phyloP scores from a whole-genome alignment of 1,140 invertebrate species.

The Gryon sp. region DNA sequence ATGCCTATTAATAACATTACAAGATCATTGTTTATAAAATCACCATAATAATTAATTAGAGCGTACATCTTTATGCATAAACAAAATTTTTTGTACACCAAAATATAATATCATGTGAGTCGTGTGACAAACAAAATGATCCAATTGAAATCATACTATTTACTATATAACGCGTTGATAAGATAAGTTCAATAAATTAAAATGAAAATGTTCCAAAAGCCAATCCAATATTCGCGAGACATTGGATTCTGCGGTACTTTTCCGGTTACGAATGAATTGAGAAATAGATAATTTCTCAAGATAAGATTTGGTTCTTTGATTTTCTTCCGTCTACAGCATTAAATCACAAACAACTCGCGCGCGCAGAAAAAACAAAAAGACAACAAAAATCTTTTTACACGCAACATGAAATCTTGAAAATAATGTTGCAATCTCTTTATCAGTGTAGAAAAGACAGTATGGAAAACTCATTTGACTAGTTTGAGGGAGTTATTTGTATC shows the following conservation, averaged over 20 bases:
- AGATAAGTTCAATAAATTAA: conserved; percentile 48
- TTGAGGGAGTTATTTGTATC: no score
- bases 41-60: no score
- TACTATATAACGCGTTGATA: conserved; percentile 23
- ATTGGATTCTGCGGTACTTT: conserved; percentile 5
- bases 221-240: background rate
- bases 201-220: conserved; percentile 25
- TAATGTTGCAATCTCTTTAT: conserved; percentile 25
- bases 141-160: conserved; percentile 14
- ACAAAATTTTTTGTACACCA: no score
- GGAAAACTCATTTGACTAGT: conserved; percentile 25
- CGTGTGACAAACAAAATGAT: conserved; percentile 32
- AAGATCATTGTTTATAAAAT: no score
- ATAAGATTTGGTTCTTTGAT: conserved; percentile 25
- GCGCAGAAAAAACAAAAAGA: no score
- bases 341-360: background rate
- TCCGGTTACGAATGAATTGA: conserved; percentile 15
- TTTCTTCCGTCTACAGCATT: conserved; percentile 34
- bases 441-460: background rate
- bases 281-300: conserved; percentile 16
- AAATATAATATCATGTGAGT: no score
- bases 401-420: conserved; percentile 7
- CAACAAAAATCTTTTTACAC: no score
- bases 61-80: no score
- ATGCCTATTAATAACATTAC: no score